Evolutionary conservation across 2,797 vertebrate genomes (phyloP), one percentile per base, ranked within the genome.

Genomic region (Pitangus sulphuratus): DNA sequence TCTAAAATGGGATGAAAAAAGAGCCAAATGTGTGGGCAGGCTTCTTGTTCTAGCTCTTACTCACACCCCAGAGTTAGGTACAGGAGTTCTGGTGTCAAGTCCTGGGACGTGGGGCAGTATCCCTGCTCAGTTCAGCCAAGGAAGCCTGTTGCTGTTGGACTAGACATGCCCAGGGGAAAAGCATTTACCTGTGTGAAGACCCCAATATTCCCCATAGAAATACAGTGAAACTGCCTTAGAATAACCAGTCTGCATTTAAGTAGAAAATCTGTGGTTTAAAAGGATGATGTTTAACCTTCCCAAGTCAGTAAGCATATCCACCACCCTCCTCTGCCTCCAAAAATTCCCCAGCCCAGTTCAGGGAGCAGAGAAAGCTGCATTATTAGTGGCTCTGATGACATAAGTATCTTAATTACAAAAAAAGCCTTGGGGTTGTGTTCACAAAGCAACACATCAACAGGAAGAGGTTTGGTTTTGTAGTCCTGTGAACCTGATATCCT

Each of bases 1-100:
- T 97, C 99, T 99, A 24, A 30, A 66, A 5, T 0, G 0, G n/a
- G 45, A 10, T 45, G 14, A 18, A 39, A 39, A 60, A 37, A 48
- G 16, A 74, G 9, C 44, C 21, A 57, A 26, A 30, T 0, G 0
- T 39, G 50, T 54, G 39, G n/a, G 18, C 22, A 48, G 40, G 26
- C 15, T 24, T 60, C 17, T 45, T 1, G 0, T 18, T 54, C 50
- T 2, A n/a, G 42, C 45, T 47, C 48, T 62, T 31, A 11, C 12
- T 60, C 35, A 28, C 9, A 40, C 6, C 16, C 7, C 17, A 16
- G 35, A 8, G n/a, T 5, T 14, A 12, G 18, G 0, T 1, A 6
- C 19, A 68, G 13, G 26, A 31, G 18, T 69, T 71, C 31, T 42
- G 45, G 62, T 6, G 28, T n/a, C 0, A 4, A 4, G 11, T 8